Conservation (phyloP, 2,888 invertebrate species). For the Digitonthophagus gazella region DNA sequence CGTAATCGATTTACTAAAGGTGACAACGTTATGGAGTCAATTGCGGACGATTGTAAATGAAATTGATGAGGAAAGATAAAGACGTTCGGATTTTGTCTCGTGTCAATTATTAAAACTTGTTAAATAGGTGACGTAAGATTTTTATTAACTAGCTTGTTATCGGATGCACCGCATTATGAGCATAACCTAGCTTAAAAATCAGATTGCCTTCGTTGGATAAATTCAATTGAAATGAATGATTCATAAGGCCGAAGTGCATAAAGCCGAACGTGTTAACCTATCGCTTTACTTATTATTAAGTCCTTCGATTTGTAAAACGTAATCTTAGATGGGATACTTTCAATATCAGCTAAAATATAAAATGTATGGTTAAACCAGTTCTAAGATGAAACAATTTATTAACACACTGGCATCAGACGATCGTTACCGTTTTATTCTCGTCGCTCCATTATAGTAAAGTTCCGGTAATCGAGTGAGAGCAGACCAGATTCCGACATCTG, state of each 20-base stretch:
- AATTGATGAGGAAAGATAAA: no score
- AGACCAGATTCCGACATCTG: conserved; percentile 46
- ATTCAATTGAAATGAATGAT: neutral
- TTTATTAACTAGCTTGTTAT: neutral
- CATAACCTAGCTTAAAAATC: neutral
- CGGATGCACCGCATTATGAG: neutral
- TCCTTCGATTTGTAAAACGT: no score
- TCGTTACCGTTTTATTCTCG: neutral
- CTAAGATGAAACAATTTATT: neutral
- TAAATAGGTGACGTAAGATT: neutral
- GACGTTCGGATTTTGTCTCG: no score
- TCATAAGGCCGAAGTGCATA: no score
- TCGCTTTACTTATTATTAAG: no score
- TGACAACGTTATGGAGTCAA: no score
- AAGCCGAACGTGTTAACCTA: no score
- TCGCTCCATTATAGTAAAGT: conserved; percentile 1
- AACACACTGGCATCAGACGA: neutral
- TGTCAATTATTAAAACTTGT: neutral
- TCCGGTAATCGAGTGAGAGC: conserved; percentile 19
- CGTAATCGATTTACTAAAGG: no score
- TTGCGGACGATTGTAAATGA: no score
- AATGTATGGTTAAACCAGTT: neutral
- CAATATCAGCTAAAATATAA: no score
- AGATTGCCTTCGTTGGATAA: neutral
- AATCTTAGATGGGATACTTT: no score